Evolutionary conservation across 2,113 vertebrate species (phyloP), one percentile per base, ranked within the genome.

Genomic region (Sardina pilchardus): DNA sequence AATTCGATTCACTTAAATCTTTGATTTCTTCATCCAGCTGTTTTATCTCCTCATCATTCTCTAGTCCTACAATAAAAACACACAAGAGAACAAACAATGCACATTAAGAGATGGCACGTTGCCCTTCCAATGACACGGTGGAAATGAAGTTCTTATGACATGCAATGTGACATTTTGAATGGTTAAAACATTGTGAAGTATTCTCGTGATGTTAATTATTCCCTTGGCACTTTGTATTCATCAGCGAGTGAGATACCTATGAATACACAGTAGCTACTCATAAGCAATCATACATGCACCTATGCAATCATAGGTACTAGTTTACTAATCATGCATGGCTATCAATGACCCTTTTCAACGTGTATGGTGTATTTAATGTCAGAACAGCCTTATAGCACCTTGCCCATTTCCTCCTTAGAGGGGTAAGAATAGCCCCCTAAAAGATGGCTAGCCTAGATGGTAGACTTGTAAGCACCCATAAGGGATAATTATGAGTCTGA

Each of bases 11-110:
- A 93, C 96, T 98, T 93, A 99, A 95, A 94, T 99, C 98, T 95
- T 99, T 99, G 95, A 99, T 99, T 93, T 99, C 98, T 91, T 99
- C 97, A 89, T 99, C 98, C 94, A 99, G 95, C 94, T 99, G 98
- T 93, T 98, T 99, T 93, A 99, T 98, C 88, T 99, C 98, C 88
- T 99, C 97, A 59, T 99, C 98, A 1, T 97, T 97, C 90, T 99
- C 98, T 92, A 99, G 97, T 85, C 97, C 98, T 99, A 71, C n/a
- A 36, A 81, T 21, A 1, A 84, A 63, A 82, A 10, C 43, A 71
- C 30, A 2, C 44, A 78, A 84, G 16, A 34, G 78, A 59, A 85
- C 3, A 86, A 47, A 8, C n/a, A 71, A 83, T 1, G 36, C 48
- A 39, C 24, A 1, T 26, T 43, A 26, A 84, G 63, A 36, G n/a